Evolutionary conservation across 2,797 vertebrate genomes (phyloP), one percentile per base, ranked within the genome.

Genomic region (Gambelia wislizenii): DNA sequence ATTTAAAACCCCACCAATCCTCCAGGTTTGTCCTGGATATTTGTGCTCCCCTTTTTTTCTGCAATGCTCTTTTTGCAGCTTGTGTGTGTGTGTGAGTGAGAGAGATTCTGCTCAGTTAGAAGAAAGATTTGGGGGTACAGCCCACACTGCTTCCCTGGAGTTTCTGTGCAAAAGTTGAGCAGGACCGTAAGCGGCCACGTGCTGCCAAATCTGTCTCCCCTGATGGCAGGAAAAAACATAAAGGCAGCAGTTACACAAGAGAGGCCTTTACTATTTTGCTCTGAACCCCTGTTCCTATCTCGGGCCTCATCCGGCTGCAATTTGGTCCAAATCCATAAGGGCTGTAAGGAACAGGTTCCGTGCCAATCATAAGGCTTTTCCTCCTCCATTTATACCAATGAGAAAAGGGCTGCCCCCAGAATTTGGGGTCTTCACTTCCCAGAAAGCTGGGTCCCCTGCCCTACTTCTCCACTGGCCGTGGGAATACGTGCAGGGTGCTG

Each of bases 341-440:
- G 25, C n/a, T 10, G 12, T 8, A 47, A 47, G 59, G 75, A 59
- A 16, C 13, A 3, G 56, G 33, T 56, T 22, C 2, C 22, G 56
- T 1, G 25, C 2, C 22, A 2, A 2, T 1, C n/a, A 14, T 10
- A 9, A 7, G 27, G 6, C 18, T 2, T 2, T 47, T 75, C 42
- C 10, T 2, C 14, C 42, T 5, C 4, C 61, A 42, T 13, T 76
- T 52, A 27, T 20, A 44, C 64, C 3, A 12, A 42, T 3, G 2
- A 47, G 0, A 0, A 47, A 27, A 14, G 78, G 33, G 6, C n/a
- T 9, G 20, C 1, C 2, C 22, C 30, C 64, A n/a, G 27, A n/a
- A 10, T 2, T 10, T 54, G 69, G 49, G 47, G 12, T 52, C 47
- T 27, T 4, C 36, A 18, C 69, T n/a, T 52, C 44, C n/a, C 59